These are phyloP conservation scores for Sturmia bella DNA, from an alignment of 2,888 invertebrate species.

Conservation along the genomic window DNA sequence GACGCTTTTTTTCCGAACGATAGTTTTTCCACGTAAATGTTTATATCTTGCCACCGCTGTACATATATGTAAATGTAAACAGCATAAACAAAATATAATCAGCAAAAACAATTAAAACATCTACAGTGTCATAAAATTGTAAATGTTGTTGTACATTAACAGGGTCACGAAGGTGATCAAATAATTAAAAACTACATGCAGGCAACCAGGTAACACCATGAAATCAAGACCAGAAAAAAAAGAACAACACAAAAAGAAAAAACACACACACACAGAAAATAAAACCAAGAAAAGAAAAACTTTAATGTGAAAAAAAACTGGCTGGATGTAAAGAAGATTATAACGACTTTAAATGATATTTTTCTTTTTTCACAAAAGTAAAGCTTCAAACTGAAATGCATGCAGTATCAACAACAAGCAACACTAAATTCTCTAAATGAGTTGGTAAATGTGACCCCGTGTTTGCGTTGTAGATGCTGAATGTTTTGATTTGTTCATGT, in stretches of 20 bases:
- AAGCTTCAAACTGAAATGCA: conserved; percentile 49
- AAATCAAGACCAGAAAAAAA: neutral
- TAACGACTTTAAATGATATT: conserved; percentile 47
- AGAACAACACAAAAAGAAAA: neutral
- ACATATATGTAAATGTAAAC: too few species aligned
- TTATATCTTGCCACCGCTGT: neutral
- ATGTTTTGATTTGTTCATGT: conserved; percentile 7
- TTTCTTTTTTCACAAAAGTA: conserved; percentile 24
- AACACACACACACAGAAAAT: neutral
- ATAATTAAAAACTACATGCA: conserved; percentile 54
- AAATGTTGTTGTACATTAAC: conserved; percentile 47
- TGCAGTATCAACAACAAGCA: conserved; percentile 19
- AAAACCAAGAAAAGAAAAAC: neutral
- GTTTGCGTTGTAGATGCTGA: conserved; percentile 11
- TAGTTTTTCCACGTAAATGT: too few species aligned
- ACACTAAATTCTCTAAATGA: conserved; percentile 26
- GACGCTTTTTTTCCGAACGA: too few species aligned
- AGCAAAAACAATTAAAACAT: conserved; percentile 40
- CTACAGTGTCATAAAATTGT: conserved; percentile 18
- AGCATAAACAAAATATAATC: conserved; percentile 32
- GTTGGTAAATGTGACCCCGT: conserved; percentile 48
- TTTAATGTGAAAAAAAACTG: neutral
- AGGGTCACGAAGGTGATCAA: conserved; percentile 63
- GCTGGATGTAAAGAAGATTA: conserved; percentile 24
- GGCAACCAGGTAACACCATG: conserved; percentile 1